phyloP scores from a whole-genome alignment of 2,113 vertebrate genomes.

The Sprattus sprattus region DNA sequence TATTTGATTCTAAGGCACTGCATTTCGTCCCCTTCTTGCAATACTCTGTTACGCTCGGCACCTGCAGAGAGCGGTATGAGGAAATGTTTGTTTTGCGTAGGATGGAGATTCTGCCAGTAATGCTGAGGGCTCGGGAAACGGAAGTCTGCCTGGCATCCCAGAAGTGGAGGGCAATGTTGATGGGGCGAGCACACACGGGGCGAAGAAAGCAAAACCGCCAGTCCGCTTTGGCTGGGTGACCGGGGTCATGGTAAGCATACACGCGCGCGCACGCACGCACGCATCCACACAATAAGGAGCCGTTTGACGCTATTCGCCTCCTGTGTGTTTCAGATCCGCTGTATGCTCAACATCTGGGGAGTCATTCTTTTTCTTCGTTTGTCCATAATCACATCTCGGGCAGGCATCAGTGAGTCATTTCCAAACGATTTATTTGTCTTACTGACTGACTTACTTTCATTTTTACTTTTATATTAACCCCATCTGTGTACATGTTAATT shows the following conservation, averaged over 20 bases:
- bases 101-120: conserved; percentile 40
- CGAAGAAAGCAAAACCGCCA: conserved; percentile 33
- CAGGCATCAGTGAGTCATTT: conserved; percentile 64
- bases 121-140: conserved; percentile 26
- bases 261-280: neutral
- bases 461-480: too few relatives aligned
- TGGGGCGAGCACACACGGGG: too few relatives aligned
- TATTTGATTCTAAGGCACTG: neutral
- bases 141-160: neutral
- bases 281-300: neutral
- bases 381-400: conserved; percentile 73
- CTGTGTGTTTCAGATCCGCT: conserved; percentile 61
- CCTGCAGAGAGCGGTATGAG: neutral
- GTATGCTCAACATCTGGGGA: conserved; percentile 75
- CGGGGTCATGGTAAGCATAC: conserved; percentile 65
- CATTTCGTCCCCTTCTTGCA: neutral
- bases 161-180: conserved; percentile 33
- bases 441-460: too few relatives aligned
- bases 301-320: neutral
- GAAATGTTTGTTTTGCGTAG: conserved; percentile 43
- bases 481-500: too few relatives aligned
- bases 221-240: conserved; percentile 69
- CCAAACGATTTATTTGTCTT: neutral
- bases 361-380: conserved; percentile 71
- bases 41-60: neutral